These are phyloP conservation scores for Anniella stebbinsi DNA, from an alignment of 2,797 vertebrate species.

Conservation along the genomic window DNA sequence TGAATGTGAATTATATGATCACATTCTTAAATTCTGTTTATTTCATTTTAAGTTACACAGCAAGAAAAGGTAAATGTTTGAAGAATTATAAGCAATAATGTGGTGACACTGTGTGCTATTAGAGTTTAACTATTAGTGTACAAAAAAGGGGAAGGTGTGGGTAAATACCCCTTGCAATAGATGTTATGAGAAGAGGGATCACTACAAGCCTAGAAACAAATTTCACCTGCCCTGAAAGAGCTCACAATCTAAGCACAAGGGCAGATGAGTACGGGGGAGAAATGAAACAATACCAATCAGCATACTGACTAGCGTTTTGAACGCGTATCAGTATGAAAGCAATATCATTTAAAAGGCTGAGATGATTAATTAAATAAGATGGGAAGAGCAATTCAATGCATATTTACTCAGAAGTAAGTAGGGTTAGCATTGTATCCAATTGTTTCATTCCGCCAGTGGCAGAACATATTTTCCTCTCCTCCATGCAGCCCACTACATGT, in stretches of 20 bases:
- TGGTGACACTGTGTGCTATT: neutral
- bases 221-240: conserved; percentile 11
- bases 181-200: neutral
- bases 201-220: neutral
- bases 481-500: too few species aligned
- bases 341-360: neutral
- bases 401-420: neutral
- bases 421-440: neutral
- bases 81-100: neutral
- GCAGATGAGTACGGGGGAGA: neutral
- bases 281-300: neutral
- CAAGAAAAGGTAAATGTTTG: neutral
- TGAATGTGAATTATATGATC: neutral
- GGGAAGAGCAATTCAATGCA: neutral
- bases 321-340: neutral
- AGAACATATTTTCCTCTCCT: too few species aligned
- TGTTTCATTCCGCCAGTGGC: too few species aligned
- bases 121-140: neutral
- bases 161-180: neutral
- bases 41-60: neutral
- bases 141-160: neutral
- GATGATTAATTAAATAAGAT: neutral
- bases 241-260: conserved; percentile 7
- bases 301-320: neutral
- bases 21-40: conserved; percentile 9